Percentiles rank a stretch among this genome's conserved stretches.
phyloP scores from a whole-genome alignment of 2,888 invertebrate species.

The Allygus modestus region DNA sequence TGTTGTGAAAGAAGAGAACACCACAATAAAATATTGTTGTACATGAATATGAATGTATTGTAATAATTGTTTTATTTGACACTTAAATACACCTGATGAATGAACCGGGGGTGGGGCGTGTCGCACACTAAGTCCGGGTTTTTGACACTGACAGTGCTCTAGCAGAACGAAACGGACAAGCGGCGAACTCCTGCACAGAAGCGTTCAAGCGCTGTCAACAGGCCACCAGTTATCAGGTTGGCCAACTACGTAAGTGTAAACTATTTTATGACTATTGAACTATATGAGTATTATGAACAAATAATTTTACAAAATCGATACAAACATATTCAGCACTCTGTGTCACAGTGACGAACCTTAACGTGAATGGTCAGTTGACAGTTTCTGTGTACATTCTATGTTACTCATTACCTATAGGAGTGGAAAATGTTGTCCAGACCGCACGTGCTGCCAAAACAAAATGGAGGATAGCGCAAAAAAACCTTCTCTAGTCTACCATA shows the following conservation, averaged over 20 bases:
- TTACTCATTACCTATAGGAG: too few relatives aligned
- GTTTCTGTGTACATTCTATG: too few relatives aligned
- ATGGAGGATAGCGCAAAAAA: too few relatives aligned
- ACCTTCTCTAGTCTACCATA: too few relatives aligned
- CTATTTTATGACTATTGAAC: neutral
- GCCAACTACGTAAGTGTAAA: neutral
- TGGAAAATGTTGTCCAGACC: too few relatives aligned
- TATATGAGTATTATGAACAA: too few relatives aligned
- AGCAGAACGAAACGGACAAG: conserved; percentile 31
- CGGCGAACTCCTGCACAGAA: conserved; percentile 16
- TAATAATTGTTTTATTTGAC: conserved; percentile 39
- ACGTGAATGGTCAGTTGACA: too few relatives aligned
- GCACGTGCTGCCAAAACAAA: too few relatives aligned
- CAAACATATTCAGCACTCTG: too few relatives aligned
- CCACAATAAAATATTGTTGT: neutral
- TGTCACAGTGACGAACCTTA: too few relatives aligned
- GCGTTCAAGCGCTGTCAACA: neutral
- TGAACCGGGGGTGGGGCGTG: conserved; percentile 65
- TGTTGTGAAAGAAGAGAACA: neutral
- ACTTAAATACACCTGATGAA: conserved; percentile 64
- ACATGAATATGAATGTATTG: neutral
- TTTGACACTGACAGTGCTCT: conserved; percentile 44
- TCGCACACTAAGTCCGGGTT: conserved; percentile 56
- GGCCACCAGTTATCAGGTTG: neutral
- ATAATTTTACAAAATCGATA: too few relatives aligned